A percentile compares a stretch with the other conserved stretches of the same genome.
Evolutionary conservation across 2,888 invertebrate genomes (phyloP).

Genomic region (Apodemia zela): DNA sequence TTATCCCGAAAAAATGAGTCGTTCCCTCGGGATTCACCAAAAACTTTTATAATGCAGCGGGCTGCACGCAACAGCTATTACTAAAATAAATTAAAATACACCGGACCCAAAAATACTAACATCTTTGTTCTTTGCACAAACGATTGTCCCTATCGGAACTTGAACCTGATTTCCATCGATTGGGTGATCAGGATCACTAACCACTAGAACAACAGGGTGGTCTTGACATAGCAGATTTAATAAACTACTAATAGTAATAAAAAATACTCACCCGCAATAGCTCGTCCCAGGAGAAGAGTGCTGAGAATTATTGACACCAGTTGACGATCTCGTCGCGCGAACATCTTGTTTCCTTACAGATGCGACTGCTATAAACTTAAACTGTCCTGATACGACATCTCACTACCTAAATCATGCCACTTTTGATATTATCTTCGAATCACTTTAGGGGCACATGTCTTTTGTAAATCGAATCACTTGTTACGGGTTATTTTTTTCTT

Average conservation of each 20-base stretch:
- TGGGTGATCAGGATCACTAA: too few relatives aligned
- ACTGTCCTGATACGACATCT: constrained; percentile 26
- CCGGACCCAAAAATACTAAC: too few relatives aligned
- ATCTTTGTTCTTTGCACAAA: too few relatives aligned
- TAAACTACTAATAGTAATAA: neutral
- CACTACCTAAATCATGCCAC: constrained; percentile 13
- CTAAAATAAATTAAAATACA: too few relatives aligned
- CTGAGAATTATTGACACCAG: constrained; percentile 70
- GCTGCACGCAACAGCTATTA: too few relatives aligned
- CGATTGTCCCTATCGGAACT: too few relatives aligned
- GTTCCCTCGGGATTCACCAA: too few relatives aligned
- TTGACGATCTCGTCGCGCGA: constrained; percentile 52
- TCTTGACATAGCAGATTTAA: too few relatives aligned
- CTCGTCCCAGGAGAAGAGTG: constrained; percentile 66
- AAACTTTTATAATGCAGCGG: too few relatives aligned
- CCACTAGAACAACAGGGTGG: too few relatives aligned
- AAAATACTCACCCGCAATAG: constrained; percentile 61
- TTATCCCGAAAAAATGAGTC: too few relatives aligned
- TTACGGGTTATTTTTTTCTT: neutral
- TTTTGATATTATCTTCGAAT: neutral
- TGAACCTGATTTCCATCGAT: too few relatives aligned
- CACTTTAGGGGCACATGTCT: neutral
- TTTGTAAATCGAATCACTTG: neutral
- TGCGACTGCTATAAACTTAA: constrained; percentile 31
- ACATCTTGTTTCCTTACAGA: constrained; percentile 48